Evolutionary conservation across 2,888 invertebrate species (phyloP).

Genomic region (Cheilosia grossa): DNA sequence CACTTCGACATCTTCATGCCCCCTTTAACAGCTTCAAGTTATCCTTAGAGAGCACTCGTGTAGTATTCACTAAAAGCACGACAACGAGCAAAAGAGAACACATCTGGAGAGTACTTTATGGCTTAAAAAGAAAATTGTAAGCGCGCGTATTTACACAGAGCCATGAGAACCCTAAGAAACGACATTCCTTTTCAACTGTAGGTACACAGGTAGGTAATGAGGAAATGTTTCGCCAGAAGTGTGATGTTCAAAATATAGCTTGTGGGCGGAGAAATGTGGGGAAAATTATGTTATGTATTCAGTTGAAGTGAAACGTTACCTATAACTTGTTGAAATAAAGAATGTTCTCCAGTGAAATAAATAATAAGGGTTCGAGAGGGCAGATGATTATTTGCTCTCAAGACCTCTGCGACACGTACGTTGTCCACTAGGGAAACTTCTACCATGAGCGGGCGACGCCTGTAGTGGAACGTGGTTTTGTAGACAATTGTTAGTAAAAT

Average conservation of each 20-base stretch:
- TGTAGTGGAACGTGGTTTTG: no score
- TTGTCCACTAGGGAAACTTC: no score
- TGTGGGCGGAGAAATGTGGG: no score
- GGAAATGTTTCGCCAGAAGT: constrained; percentile 1
- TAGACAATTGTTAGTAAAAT: no score
- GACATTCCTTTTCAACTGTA: constrained; percentile 8
- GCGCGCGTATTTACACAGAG: constrained; percentile 37
- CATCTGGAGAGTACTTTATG: constrained; percentile 47
- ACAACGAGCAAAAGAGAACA: constrained; percentile 16
- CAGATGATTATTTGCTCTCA: no score
- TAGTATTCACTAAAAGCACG: constrained; percentile 50
- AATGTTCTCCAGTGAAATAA: no score
- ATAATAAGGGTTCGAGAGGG: no score
- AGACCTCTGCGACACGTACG: no score
- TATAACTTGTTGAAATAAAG: neutral
- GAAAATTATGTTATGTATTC: no score
- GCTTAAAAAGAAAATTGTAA: constrained; percentile 49
- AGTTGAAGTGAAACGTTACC: no score
- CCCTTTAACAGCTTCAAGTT: constrained; percentile 39
- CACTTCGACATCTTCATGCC: constrained; percentile 33
- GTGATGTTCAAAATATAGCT: neutral
- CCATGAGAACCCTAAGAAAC: constrained; percentile 32
- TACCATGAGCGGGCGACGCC: no score
- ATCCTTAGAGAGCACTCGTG: constrained; percentile 47
- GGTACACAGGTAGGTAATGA: constrained; percentile 25